These are phyloP conservation scores for Oophaga pumilio DNA, from an alignment of 2,113 vertebrate genomes.

Conservation along the genomic window DNA sequence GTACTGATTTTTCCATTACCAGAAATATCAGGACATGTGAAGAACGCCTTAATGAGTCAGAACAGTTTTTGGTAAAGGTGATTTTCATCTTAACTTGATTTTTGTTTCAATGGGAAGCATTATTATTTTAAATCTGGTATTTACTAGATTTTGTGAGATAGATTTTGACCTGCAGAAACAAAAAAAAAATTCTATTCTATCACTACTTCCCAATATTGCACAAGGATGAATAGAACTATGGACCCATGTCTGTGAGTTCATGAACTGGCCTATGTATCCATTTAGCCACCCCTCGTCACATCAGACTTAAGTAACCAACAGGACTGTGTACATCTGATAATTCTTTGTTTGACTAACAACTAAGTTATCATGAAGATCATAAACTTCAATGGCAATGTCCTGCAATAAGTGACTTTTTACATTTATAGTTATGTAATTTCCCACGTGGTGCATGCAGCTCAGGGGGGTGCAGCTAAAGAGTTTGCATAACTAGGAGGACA, in stretches of 20 bases:
- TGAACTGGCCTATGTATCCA: background rate
- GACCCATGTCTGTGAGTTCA: conserved; percentile 32
- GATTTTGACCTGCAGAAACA: background rate
- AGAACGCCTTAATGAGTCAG: no score
- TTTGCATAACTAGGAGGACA: background rate
- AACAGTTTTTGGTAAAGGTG: no score
- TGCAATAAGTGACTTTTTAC: conserved; percentile 20
- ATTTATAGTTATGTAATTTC: background rate
- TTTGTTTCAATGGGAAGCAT: no score
- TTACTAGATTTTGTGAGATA: no score
- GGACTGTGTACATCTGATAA: conserved; percentile 31
- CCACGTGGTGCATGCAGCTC: background rate
- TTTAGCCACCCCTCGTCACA: background rate
- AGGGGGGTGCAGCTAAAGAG: background rate
- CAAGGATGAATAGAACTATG: conserved; percentile 17
- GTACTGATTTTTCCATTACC: no score
- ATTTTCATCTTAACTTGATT: no score
- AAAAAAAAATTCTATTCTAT: conserved; percentile 12
- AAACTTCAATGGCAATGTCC: conserved; percentile 32
- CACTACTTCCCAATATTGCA: background rate
- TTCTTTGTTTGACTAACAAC: conserved; percentile 36
- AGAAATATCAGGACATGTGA: no score
- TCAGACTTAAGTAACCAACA: background rate
- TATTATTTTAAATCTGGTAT: no score
- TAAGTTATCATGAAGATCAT: conserved; percentile 24